A percentile compares a stretch with the other conserved stretches of the same genome.
These are phyloP conservation scores for Phenganax marumi DNA, from an alignment of 92 coral and sea anemone genomes.

Conservation along the genomic window DNA sequence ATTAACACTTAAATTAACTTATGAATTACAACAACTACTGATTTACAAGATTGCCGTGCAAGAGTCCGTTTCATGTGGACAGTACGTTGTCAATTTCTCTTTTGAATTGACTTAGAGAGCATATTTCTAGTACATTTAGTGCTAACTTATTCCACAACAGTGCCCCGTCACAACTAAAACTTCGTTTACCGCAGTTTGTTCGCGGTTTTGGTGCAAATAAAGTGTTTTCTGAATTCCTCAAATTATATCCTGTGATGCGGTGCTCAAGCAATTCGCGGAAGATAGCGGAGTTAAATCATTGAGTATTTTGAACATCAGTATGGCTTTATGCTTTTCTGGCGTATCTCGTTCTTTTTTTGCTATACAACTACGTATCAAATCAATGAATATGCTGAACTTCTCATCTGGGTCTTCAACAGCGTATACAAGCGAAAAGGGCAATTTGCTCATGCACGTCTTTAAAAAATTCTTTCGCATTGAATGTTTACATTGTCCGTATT, in stretches of 20 bases:
- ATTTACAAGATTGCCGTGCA: too few relatives aligned
- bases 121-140: not conserved
- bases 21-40: too few relatives aligned
- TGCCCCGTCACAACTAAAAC: not conserved
- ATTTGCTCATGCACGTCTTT: not conserved
- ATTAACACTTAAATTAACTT: too few relatives aligned
- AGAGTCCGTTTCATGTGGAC: too few relatives aligned
- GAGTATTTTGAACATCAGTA: too few relatives aligned
- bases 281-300: not conserved
- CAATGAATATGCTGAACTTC: not conserved
- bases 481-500: not conserved
- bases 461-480: not conserved
- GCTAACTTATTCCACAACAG: too few relatives aligned
- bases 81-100: not conserved
- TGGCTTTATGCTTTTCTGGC: too few relatives aligned
- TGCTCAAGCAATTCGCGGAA: not conserved
- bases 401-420: slow-evolving; percentile 5
- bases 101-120: not conserved
- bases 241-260: not conserved
- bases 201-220: not conserved
- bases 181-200: not conserved
- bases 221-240: not conserved
- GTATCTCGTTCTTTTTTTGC: too few relatives aligned
- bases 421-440: not conserved
- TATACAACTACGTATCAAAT: slow-evolving; percentile 16